Evolutionary conservation across 2,888 invertebrate species (phyloP).

Genomic region (Alloscopus bannaensis): DNA sequence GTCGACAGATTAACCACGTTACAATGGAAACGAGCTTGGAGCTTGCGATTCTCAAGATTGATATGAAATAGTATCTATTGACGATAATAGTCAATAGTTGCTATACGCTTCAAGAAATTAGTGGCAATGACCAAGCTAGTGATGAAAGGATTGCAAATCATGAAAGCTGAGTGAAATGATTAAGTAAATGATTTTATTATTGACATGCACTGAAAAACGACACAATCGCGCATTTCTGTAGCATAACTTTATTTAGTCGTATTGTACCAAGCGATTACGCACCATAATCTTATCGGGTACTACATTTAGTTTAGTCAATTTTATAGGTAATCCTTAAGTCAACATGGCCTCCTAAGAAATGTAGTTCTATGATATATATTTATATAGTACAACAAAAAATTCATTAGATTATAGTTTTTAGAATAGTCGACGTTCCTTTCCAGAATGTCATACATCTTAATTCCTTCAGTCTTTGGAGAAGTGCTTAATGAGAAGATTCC

Average conservation of each 20-base stretch:
- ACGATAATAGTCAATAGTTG: no score
- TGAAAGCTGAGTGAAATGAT: no score
- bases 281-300: conserved; percentile 45
- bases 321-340: conserved; percentile 45
- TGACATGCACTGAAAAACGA: conserved; percentile 21
- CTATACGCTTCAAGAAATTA: no score
- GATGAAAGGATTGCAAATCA: no score
- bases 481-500: conserved; percentile 39
- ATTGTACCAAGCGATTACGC: conserved; percentile 66
- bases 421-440: conserved; percentile 2
- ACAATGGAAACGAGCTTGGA: no score
- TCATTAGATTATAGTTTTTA: conserved; percentile 14
- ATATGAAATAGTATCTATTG: no score
- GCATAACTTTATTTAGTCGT: conserved; percentile 8
- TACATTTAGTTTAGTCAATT: conserved; percentile 5
- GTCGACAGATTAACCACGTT: no score
- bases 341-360: conserved; percentile 49
- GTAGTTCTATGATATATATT: background rate
- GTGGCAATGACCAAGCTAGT: no score
- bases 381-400: conserved; percentile 13
- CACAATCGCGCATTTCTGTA: conserved; percentile 12
- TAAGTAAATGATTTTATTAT: conserved; percentile 14
- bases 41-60: no score
- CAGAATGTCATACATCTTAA: conserved; percentile 27
- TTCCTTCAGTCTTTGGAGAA: conserved; percentile 62